phyloP scores from a whole-genome alignment of 2,888 invertebrate species.

The Philereme transversata region DNA sequence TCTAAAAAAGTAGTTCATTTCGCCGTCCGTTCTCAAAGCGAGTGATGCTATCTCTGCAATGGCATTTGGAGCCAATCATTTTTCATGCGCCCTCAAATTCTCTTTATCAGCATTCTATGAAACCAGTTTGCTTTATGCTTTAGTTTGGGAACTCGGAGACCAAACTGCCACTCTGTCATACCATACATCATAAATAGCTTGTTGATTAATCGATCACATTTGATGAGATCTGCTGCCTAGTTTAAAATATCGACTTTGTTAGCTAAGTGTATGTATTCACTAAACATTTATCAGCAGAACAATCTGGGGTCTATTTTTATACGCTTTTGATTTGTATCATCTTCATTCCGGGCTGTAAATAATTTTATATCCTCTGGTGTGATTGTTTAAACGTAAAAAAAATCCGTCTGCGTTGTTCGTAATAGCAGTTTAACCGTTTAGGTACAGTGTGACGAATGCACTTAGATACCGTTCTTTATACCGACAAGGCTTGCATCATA shows the following conservation, averaged over 20 bases:
- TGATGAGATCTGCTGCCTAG: constrained; percentile 18
- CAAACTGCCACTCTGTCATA: constrained; percentile 20
- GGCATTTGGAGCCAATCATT: constrained; percentile 35
- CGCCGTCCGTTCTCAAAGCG: constrained; percentile 23
- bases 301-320: no score
- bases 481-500: constrained; percentile 12
- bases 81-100: constrained; percentile 38
- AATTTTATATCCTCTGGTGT: no score
- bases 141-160: constrained; percentile 24
- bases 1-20: constrained; percentile 32
- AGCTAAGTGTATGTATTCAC: no score
- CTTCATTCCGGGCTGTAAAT: no score
- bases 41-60: constrained; percentile 38
- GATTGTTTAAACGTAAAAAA: no score
- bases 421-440: constrained; percentile 10
- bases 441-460: constrained; percentile 7
- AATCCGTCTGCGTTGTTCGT: constrained; percentile 5
- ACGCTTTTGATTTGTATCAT: no score
- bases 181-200: constrained; percentile 35
- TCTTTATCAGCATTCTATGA: constrained; percentile 37
- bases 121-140: constrained; percentile 39
- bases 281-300: no score
- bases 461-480: constrained; percentile 13
- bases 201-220: constrained; percentile 35
- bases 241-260: constrained; percentile 16